Evolutionary conservation across 1,140 invertebrate species (phyloP).

Genomic region (Portunus trituberculatus): DNA sequence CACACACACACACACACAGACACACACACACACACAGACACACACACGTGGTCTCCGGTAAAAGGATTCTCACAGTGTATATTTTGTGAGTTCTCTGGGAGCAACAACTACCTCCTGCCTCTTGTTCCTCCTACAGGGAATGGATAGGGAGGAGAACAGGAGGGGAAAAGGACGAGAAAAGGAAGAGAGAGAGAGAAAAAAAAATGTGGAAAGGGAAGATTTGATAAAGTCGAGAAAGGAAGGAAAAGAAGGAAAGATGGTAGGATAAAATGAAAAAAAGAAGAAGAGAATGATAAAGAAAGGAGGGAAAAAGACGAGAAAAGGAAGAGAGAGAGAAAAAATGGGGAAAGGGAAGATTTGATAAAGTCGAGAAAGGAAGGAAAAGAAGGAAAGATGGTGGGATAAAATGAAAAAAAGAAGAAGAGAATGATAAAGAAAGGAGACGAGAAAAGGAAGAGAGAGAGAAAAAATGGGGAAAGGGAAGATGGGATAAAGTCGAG

Average conservation of each 20-base stretch:
- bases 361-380: not conserved
- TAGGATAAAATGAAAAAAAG: not conserved
- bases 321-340: not conserved
- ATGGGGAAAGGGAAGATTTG: not conserved
- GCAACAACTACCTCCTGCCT: not conserved
- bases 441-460: not conserved
- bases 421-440: constrained; percentile 9
- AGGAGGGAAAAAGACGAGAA: not conserved
- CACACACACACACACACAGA: not conserved
- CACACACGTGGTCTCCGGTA: not conserved
- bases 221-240: not conserved
- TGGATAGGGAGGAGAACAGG: not conserved
- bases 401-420: not conserved
- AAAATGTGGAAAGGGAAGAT: not conserved
- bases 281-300: not conserved
- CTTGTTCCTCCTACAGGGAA: not conserved
- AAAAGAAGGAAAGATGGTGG: too few relatives aligned
- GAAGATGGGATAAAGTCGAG: not conserved
- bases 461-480: not conserved
- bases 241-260: not conserved
- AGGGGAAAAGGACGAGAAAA: constrained; percentile 2
- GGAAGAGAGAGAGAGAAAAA: not conserved
- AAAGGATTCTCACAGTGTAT: not conserved
- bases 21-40: constrained; percentile 55
- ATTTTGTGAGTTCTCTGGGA: not conserved